A percentile compares a stretch with the other conserved stretches of the same genome.
Conservation (phyloP, 2,888 invertebrate species). For the Amorpha juglandis region DNA sequence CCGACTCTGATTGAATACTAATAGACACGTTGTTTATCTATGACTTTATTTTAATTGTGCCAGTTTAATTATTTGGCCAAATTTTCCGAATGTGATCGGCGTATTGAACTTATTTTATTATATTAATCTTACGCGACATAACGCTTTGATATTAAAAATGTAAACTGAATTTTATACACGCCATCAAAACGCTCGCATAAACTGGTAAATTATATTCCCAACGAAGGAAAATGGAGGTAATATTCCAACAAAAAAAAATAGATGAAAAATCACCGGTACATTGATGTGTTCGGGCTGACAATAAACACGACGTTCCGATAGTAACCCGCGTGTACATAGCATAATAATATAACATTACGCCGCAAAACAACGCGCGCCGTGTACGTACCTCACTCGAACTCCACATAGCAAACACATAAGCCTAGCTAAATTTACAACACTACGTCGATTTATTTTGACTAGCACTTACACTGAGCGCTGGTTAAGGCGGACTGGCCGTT, state of each 20-base stretch:
- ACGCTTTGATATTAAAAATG: neutral
- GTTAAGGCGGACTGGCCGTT: conserved; percentile 36
- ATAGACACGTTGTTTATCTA: conserved; percentile 4
- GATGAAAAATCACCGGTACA: neutral
- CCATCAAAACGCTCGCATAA: neutral
- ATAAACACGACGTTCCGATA: conserved; percentile 6
- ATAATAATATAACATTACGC: conserved; percentile 7
- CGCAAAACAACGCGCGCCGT: conserved; percentile 16
- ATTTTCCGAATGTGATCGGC: neutral
- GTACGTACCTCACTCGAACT: conserved; percentile 21
- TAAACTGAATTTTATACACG: neutral
- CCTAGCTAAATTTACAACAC: conserved; percentile 63
- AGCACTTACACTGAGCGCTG: conserved; percentile 63
- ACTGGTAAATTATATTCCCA: neutral
- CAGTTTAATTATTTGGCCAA: conserved; percentile 9
- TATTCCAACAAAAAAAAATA: neutral
- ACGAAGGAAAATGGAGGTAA: neutral
- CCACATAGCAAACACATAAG: conserved; percentile 55
- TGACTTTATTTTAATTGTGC: neutral
- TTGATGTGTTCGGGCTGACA: neutral
- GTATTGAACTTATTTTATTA: neutral
- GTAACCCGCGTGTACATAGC: conserved; percentile 24
- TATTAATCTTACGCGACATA: neutral
- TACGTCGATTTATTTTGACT: conserved; percentile 71
- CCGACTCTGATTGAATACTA: neutral